phyloP scores from a whole-genome alignment of 2,888 invertebrate species.

The Alloscopus bannaensis region DNA sequence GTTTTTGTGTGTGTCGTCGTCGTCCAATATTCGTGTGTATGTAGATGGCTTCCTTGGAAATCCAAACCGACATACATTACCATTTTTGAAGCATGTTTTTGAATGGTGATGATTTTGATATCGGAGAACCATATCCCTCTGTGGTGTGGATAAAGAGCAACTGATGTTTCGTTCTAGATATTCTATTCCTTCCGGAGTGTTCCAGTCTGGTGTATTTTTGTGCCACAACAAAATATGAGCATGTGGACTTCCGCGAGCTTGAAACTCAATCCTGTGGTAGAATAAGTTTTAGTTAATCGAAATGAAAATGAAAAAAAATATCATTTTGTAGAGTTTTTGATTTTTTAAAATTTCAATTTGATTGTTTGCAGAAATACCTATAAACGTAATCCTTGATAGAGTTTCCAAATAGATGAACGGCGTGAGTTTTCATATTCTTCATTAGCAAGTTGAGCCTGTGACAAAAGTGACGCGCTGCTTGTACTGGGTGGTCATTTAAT shows the following conservation, averaged over 20 bases:
- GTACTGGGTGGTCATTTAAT: constrained; percentile 37
- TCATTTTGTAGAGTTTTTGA: too few species aligned
- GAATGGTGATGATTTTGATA: constrained; percentile 44
- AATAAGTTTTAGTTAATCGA: too few species aligned
- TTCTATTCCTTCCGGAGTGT: constrained; percentile 33
- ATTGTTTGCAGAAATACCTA: too few species aligned
- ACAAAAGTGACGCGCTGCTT: constrained; percentile 46
- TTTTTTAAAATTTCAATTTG: too few species aligned
- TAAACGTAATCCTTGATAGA: constrained; percentile 26
- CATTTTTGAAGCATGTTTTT: constrained; percentile 51
- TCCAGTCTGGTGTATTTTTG: constrained; percentile 31
- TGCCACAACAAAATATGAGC: constrained; percentile 35
- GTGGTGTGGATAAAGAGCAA: constrained; percentile 22
- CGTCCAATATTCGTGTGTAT: constrained; percentile 25
- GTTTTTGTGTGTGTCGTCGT: constrained; percentile 29
- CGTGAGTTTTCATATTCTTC: neutral
- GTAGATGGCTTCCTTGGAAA: constrained; percentile 22
- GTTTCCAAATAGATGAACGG: constrained; percentile 30
- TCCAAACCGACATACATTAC: constrained; percentile 32
- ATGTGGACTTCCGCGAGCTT: constrained; percentile 33
- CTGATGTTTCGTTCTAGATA: constrained; percentile 35
- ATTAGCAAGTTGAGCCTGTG: constrained; percentile 15
- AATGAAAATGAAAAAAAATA: too few species aligned
- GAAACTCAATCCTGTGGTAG: too few species aligned
- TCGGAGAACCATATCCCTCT: constrained; percentile 9